Percentiles rank a stretch among this genome's conserved stretches.
phyloP scores from a whole-genome alignment of 1,140 invertebrate species.

The Bombus confusus region DNA sequence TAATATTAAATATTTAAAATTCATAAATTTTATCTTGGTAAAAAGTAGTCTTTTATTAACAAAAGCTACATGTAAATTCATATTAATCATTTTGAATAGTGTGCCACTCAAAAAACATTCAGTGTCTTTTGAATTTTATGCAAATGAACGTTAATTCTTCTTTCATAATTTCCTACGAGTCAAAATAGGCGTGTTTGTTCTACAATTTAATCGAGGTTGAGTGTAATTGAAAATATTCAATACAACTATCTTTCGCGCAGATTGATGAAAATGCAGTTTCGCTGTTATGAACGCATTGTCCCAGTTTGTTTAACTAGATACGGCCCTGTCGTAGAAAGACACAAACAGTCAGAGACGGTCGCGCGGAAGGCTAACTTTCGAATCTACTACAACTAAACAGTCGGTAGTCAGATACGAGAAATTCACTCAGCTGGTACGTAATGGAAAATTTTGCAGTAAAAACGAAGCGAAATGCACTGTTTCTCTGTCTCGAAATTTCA shows the following conservation, averaged over 20 bases:
- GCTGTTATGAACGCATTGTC: constrained; percentile 21
- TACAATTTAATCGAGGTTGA: background rate
- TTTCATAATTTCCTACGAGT: background rate
- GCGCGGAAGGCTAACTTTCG: constrained; percentile 76
- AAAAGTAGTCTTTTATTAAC: background rate
- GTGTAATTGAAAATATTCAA: constrained; percentile 26
- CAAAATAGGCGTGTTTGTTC: background rate
- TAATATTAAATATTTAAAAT: background rate
- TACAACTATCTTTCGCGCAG: background rate
- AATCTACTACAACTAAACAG: constrained; percentile 72
- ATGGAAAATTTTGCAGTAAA: constrained; percentile 72
- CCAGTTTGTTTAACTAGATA: constrained; percentile 53
- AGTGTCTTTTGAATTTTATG: background rate
- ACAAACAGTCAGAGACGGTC: constrained; percentile 62
- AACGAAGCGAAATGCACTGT: constrained; percentile 37
- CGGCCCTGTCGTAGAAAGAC: constrained; percentile 69
- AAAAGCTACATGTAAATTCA: background rate
- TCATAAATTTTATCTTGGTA: background rate
- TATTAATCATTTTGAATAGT: background rate
- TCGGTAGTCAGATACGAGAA: constrained; percentile 67
- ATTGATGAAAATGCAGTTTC: constrained; percentile 23
- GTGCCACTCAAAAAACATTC: too few species aligned
- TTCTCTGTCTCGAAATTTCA: background rate
- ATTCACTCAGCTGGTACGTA: constrained; percentile 72
- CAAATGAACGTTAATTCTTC: background rate